Evolutionary conservation across 2,797 vertebrate genomes (phyloP).

Genomic region (Pelobates cultripes): DNA sequence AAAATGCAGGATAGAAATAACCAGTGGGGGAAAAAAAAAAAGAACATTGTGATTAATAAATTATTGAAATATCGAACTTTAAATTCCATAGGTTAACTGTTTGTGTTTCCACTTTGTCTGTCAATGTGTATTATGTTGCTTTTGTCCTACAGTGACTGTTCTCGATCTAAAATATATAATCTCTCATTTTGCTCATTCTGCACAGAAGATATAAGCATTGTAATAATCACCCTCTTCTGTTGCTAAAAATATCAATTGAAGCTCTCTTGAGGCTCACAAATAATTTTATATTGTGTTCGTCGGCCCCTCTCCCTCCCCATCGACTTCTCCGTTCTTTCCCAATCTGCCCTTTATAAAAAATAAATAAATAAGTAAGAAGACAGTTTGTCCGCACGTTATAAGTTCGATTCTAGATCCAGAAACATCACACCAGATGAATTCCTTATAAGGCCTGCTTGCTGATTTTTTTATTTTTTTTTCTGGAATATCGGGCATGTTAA

Average conservation of each 20-base stretch:
- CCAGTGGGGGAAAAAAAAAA: not conserved
- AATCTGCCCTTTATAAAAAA: conserved; percentile 11
- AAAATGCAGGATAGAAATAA: too few relatives aligned
- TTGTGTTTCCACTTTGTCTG: not conserved
- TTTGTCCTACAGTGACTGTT: not conserved
- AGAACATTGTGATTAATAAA: not conserved
- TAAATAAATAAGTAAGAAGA: not conserved
- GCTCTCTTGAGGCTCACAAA: conserved; percentile 5
- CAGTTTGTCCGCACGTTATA: not conserved
- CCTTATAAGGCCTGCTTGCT: conserved; percentile 23
- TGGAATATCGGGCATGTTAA: conserved; percentile 22
- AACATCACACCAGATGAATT: conserved; percentile 5
- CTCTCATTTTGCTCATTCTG: conserved; percentile 28
- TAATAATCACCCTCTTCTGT: conserved; percentile 43
- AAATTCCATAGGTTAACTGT: not conserved
- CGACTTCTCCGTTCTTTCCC: not conserved
- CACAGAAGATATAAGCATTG: conserved; percentile 8
- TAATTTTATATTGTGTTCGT: conserved; percentile 19
- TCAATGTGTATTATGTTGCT: not conserved
- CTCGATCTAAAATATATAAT: not conserved
- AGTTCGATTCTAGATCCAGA: conserved; percentile 23
- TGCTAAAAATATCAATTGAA: conserved; percentile 38
- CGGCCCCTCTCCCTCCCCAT: too few relatives aligned
- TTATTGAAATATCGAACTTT: not conserved
- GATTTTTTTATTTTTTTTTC: not conserved